Percentiles rank a stretch among this genome's conserved stretches.
These are phyloP conservation scores for Myodes glareolus DNA, from an alignment of 2,113 vertebrate genomes.

Conservation along the genomic window DNA sequence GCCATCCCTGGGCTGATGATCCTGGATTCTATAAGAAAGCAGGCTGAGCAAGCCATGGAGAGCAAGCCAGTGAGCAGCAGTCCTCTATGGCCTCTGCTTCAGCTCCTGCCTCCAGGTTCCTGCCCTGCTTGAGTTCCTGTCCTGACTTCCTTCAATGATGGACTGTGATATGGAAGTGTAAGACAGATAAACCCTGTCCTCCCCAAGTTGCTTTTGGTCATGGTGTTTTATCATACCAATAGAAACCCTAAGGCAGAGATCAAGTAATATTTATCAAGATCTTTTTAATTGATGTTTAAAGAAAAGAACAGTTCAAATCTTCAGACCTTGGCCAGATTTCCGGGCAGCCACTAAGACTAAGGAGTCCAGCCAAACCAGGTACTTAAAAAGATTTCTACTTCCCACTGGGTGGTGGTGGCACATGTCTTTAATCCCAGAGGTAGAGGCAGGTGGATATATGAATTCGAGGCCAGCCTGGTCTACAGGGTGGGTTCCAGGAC, in stretches of 20 bases:
- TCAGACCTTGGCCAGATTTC: slow-evolving; percentile 43
- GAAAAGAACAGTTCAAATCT: neutral
- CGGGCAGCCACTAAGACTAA: neutral
- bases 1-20: neutral
- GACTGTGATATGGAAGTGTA: neutral
- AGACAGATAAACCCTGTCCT: neutral
- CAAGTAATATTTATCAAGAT: neutral
- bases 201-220: neutral
- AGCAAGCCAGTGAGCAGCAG: neutral
- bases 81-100: neutral
- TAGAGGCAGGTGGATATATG: no score
- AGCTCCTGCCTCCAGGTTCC: neutral
- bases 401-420: no score
- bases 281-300: no score
- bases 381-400: neutral
- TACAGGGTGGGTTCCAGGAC: no score
- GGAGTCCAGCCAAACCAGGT: neutral
- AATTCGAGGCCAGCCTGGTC: no score
- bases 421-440: no score
- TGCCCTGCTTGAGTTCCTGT: neutral
- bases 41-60: neutral
- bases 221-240: neutral
- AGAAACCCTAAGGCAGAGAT: neutral
- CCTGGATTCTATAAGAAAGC: neutral
- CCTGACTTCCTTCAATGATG: neutral